Evolutionary conservation across 2,888 invertebrate species (phyloP), one percentile per base, ranked within the genome.

Genomic region (Thumatha senex): DNA sequence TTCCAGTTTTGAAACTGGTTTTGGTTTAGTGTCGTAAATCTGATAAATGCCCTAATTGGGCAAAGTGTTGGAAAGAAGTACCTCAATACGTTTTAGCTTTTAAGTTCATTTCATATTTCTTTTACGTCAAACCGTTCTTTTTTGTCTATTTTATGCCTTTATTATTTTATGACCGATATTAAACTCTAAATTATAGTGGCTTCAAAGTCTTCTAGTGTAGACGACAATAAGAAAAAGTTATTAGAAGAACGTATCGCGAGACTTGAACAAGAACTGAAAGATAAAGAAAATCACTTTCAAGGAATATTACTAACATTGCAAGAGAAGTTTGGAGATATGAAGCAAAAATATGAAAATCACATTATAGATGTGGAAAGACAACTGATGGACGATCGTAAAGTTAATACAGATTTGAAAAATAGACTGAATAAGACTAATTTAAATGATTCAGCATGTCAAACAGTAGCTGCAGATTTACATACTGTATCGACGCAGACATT

Each of bases 261-360:
- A 49, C 79, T 96, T 45, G 96, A 96, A 74, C 92, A 93, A 56
- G 96, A 96, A 73, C 92, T 95, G 35, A 93, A 93, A 75, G 93
- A 93, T 48, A 95, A 95, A 73, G 96, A 96, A 65, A 86, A 92
- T 14, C 93, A 95, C 76, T 95, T 95, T 12, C 94, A 95, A 57
- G 93, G 94, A 70, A 94, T 95, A 46, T 82, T 96, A 58, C 74
- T 94, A 15, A 96, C 95, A 44, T 93, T 96, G 12, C 96, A 96
- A 81, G 95, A 94, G 49, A 95, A 95, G 69, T 96, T 96, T 74
- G 93, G 94, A 34, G 95, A 95, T 40, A 95, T 96, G 92, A 96
- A 95, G 80, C 92, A 93, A 50, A 96, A 96, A 74, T 96, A 96
- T 70, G 95, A 95, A 63, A 93, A 89, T 34, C 96, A 96, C 71